Percentiles rank a stretch among this genome's conserved stretches.
These are phyloP conservation scores for Microhierax caerulescens DNA, from an alignment of 2,797 vertebrate genomes.

Conservation along the genomic window DNA sequence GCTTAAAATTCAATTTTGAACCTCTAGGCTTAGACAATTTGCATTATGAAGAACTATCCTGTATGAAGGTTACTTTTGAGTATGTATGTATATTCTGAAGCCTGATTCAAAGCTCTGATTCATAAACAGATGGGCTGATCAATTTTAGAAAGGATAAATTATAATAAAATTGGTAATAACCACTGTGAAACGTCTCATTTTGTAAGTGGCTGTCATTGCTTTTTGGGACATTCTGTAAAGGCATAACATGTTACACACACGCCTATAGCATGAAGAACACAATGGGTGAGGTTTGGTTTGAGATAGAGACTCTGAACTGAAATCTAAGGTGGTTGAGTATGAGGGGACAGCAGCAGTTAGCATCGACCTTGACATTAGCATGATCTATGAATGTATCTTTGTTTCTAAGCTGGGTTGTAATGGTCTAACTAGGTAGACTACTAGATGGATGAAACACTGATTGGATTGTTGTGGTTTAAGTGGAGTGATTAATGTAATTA, in stretches of 20 bases:
- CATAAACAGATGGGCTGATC: background rate
- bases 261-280: background rate
- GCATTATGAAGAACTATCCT: slow-evolving; percentile 6
- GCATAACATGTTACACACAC: background rate
- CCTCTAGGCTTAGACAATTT: slow-evolving; percentile 36
- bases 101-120: background rate
- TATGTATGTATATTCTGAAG: background rate
- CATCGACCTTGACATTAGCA: background rate
- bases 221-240: background rate
- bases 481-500: background rate
- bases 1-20: slow-evolving; percentile 45
- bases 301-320: background rate
- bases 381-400: background rate
- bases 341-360: background rate
- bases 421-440: background rate
- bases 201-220: background rate
- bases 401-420: background rate
- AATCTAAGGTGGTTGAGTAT: background rate
- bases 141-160: background rate
- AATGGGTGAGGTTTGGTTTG: fast-evolving
- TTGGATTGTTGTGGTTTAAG: background rate
- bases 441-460: background rate
- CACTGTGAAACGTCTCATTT: background rate
- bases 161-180: background rate
- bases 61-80: background rate